Conservation (phyloP, 2,113 vertebrate genomes). For the Galemys pyrenaicus region DNA sequence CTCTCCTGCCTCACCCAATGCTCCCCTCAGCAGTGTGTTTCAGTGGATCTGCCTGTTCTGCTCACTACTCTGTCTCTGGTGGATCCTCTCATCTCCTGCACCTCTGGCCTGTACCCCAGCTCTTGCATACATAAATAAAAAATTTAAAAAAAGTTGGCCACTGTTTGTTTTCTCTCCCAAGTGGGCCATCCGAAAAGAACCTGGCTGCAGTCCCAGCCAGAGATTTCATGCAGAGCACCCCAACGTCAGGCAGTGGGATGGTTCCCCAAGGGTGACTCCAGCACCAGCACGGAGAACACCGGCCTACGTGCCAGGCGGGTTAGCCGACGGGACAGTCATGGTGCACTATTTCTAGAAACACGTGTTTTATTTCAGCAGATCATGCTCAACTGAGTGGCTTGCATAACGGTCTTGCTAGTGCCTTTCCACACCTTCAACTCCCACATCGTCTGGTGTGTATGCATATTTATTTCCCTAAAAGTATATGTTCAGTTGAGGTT, state of each 20-base stretch:
- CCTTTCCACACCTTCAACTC: slow-evolving; percentile 37
- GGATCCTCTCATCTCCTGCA: too few species aligned
- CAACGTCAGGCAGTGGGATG: neutral
- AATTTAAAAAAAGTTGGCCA: too few species aligned
- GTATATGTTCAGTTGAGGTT: neutral
- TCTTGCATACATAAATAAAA: too few species aligned
- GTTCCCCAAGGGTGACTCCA: neutral
- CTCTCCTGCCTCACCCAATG: too few species aligned
- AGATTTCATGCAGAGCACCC: neutral
- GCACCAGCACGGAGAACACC: neutral
- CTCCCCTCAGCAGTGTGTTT: too few species aligned
- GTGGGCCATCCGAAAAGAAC: neutral
- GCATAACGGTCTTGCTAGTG: slow-evolving; percentile 19
- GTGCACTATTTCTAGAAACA: neutral
- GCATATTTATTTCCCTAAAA: slow-evolving; percentile 45
- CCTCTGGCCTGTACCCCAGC: too few species aligned
- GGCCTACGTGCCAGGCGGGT: neutral
- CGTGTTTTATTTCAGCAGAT: slow-evolving; percentile 12
- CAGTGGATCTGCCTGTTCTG: too few species aligned
- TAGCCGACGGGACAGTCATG: neutral
- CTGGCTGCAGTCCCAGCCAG: neutral
- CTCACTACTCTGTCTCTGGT: too few species aligned
- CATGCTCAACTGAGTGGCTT: slow-evolving; percentile 24
- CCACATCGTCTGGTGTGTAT: slow-evolving; percentile 40
- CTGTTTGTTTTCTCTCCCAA: neutral